These are phyloP conservation scores for human DNA, from an alignment of 2,113 vertebrate genomes.

Conservation along the genomic window GRCh38 chr6:85167501-85168000, in stretches of 20 bases:
- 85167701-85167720: background rate
- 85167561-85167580: background rate
- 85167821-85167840: background rate
- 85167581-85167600: background rate
- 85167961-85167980: background rate
- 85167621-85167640: background rate
- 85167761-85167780: background rate
- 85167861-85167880: background rate
- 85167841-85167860: constrained; percentile 37
- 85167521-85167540: background rate
- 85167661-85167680: background rate
- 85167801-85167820: background rate
- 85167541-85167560: background rate
- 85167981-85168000: background rate
- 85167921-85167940: background rate
- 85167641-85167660: background rate
- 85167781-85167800: background rate
- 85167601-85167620: background rate
- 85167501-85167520: background rate
- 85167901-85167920: background rate
- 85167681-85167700: background rate
- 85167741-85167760: background rate
- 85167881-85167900: background rate
- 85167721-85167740: background rate
- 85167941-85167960: background rate